A percentile compares a stretch with the other conserved stretches of the same genome.
These are phyloP conservation scores for Hydropsyche tenuis DNA, from an alignment of 1,140 invertebrate genomes.

Conservation along the genomic window DNA sequence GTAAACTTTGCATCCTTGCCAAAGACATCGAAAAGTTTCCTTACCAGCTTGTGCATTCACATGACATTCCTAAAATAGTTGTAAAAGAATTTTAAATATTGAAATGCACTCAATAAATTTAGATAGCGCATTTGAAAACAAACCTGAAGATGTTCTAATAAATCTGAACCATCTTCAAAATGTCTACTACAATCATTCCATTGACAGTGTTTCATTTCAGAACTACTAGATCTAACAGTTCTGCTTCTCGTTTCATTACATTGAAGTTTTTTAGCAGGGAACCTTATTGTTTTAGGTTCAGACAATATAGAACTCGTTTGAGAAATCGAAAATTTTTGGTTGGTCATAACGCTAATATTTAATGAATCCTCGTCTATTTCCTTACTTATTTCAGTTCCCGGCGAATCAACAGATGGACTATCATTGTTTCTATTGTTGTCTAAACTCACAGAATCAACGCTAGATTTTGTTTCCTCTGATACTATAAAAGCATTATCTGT, in stretches of 20 bases:
- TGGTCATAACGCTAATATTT: conserved; percentile 55
- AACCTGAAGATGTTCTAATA: conserved; percentile 90
- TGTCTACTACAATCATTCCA: conserved; percentile 85
- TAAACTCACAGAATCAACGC: conserved; percentile 29
- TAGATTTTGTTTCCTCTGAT: conserved; percentile 42
- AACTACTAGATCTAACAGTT: conserved; percentile 42
- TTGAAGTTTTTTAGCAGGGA: conserved; percentile 67
- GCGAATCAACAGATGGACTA: conserved; percentile 57
- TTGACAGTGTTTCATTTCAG: conserved; percentile 67
- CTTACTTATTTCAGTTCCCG: conserved; percentile 60
- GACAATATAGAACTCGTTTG: conserved; percentile 72
- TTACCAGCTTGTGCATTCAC: conserved; percentile 82
- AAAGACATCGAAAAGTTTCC: conserved; percentile 87
- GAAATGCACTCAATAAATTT: background rate
- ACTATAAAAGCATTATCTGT: conserved; percentile 22
- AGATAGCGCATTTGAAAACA: background rate
- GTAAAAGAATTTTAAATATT: conserved; percentile 3
- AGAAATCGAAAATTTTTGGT: conserved; percentile 46
- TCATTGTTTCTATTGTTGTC: conserved; percentile 35
- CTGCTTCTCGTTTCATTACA: conserved; percentile 53
- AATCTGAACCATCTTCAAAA: conserved; percentile 77
- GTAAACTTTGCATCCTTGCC: conserved; percentile 95
- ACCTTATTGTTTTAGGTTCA: conserved; percentile 79
- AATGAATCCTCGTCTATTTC: conserved; percentile 62
- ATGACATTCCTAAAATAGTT: conserved; percentile 69